phyloP scores from a whole-genome alignment of 92 coral and sea anemone species.

The Zoanthus gigantus region DNA sequence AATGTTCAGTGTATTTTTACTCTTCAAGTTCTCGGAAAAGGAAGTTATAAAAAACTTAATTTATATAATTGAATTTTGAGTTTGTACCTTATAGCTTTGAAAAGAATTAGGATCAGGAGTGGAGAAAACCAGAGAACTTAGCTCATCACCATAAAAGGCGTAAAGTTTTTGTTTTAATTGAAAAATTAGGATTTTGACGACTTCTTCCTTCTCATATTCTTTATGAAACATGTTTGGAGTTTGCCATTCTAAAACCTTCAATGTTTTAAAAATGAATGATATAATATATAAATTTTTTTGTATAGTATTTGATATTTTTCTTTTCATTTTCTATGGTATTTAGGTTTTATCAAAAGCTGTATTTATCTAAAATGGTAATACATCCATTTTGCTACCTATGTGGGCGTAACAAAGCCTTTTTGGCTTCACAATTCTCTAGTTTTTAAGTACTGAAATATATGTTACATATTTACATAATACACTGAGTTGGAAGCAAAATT shows the following conservation, averaged over 20 bases:
- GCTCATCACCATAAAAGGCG: too few relatives aligned
- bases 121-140: too few relatives aligned
- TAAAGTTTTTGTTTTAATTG: too few relatives aligned
- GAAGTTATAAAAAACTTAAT: conserved; percentile 14
- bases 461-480: conserved; percentile 2
- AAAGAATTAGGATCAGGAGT: too few relatives aligned
- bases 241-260: too few relatives aligned
- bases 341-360: conserved; percentile 1
- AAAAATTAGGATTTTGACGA: too few relatives aligned
- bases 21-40: neutral
- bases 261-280: neutral
- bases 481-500: neutral
- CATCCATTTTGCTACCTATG: neutral
- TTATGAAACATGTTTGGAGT: too few relatives aligned
- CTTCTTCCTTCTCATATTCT: too few relatives aligned
- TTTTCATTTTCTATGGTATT: neutral
- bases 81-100: neutral
- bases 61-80: neutral
- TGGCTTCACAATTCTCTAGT: neutral
- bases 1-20: conserved; percentile 19
- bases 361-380: conserved; percentile 32
- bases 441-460: conserved; percentile 12
- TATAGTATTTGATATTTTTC: neutral
- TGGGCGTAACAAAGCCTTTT: conserved; percentile 32
- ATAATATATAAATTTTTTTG: neutral